Conservation (phyloP, 2,113 vertebrate genomes). For the Catharus fuscescens region DNA sequence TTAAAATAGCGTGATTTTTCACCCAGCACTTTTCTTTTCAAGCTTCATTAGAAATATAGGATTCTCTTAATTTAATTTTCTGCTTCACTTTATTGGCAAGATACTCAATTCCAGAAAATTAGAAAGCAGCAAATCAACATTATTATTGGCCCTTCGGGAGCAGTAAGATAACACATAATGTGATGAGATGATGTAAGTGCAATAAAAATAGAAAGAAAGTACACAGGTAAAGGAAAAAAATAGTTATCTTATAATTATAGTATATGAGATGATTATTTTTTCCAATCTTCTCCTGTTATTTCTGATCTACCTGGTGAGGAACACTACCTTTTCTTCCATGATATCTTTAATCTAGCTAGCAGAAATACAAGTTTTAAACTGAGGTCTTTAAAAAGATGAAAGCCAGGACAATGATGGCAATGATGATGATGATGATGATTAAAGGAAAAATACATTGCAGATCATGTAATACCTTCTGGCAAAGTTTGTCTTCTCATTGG, state of each 20-base stretch:
- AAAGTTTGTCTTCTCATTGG: not conserved
- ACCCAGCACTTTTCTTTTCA: not conserved
- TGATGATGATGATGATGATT: not conserved
- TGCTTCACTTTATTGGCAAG: not conserved
- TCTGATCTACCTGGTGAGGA: not conserved
- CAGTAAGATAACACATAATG: not conserved
- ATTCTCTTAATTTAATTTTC: not conserved
- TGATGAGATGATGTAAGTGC: not conserved
- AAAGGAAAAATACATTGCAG: not conserved
- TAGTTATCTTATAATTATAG: not conserved
- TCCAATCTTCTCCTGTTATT: not conserved
- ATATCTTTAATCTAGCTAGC: not conserved
- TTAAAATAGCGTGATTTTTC: not conserved
- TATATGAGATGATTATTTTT: not conserved
- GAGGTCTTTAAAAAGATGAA: not conserved
- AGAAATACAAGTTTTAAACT: not conserved
- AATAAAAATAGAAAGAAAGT: not conserved
- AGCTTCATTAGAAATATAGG: not conserved
- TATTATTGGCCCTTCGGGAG: not conserved
- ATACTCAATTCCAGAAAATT: not conserved
- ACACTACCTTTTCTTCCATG: not conserved
- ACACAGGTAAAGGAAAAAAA: not conserved
- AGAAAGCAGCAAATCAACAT: not conserved
- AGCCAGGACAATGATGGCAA: not conserved
- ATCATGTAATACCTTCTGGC: not conserved